These are phyloP conservation scores for Nylanderia fulva DNA, from an alignment of 1,140 invertebrate genomes.

Conservation along the genomic window DNA sequence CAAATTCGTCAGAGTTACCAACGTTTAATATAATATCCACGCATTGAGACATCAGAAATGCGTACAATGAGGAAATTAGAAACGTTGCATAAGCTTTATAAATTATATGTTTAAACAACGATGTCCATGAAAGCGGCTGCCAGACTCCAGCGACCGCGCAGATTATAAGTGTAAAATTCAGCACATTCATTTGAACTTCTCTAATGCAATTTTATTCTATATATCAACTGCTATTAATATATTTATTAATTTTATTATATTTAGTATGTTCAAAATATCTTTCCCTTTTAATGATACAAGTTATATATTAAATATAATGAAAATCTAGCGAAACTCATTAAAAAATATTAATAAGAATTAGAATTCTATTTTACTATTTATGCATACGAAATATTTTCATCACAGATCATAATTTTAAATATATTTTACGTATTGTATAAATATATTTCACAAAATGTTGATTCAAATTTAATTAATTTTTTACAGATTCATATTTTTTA, in stretches of 20 bases:
- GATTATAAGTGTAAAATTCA: constrained; percentile 41
- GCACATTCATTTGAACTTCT: background rate
- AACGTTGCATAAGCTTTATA: constrained; percentile 33
- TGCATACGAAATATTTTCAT: too few relatives aligned
- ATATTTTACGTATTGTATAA: too few relatives aligned
- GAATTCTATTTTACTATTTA: too few relatives aligned
- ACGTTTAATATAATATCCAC: constrained; percentile 45
- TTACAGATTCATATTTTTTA: background rate
- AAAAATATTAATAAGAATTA: too few relatives aligned
- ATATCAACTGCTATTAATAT: background rate
- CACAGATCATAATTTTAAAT: too few relatives aligned
- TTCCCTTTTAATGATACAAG: background rate
- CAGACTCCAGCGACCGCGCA: constrained; percentile 37
- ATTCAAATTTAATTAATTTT: background rate
- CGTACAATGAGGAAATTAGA: background rate
- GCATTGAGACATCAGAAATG: constrained; percentile 55
- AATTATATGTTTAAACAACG: constrained; percentile 26
- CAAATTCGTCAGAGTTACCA: constrained; percentile 53
- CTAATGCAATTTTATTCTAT: background rate
- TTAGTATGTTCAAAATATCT: background rate
- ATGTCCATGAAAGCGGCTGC: constrained; percentile 47
- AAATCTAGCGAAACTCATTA: too few relatives aligned
- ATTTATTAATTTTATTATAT: background rate
- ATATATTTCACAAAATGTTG: too few relatives aligned
- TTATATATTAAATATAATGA: background rate